Conservation (phyloP, 2,888 invertebrate genomes). For the Thysanoteuthis rhombus region DNA sequence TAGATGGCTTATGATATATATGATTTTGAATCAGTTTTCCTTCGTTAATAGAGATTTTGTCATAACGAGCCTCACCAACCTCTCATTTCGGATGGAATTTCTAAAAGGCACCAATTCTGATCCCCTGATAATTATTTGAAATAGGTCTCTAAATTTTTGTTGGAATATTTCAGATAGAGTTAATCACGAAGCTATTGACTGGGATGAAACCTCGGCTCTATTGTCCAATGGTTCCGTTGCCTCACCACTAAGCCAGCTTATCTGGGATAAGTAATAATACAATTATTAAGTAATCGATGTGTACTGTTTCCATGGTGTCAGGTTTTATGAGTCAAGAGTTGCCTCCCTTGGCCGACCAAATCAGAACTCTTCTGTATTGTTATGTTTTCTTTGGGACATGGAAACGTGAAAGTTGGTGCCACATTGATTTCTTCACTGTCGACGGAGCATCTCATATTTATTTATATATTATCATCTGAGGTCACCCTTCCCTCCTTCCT, state of each 20-base stretch:
- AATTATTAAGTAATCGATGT: background rate
- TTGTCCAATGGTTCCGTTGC: background rate
- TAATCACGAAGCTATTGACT: background rate
- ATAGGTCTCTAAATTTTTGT: background rate
- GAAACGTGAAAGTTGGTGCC: background rate
- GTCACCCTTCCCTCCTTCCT: background rate
- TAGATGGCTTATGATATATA: too few species aligned
- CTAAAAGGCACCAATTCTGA: background rate
- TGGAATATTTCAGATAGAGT: too few species aligned
- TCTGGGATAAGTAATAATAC: background rate
- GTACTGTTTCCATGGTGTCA: background rate
- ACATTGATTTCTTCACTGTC: background rate
- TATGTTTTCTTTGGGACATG: background rate
- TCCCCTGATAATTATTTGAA: background rate
- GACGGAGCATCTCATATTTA: background rate
- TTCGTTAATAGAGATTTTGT: background rate
- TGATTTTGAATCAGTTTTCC: too few species aligned
- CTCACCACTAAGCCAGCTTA: background rate
- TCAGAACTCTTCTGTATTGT: background rate
- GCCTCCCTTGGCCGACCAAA: background rate
- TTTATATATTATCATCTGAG: constrained; percentile 12
- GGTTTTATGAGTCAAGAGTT: background rate
- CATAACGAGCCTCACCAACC: background rate
- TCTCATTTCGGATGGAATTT: background rate
- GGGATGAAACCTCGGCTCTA: background rate